A percentile compares a stretch with the other conserved stretches of the same genome.
Evolutionary conservation across 2,113 vertebrate genomes (phyloP).

Genomic region (Centropus unirufus): DNA sequence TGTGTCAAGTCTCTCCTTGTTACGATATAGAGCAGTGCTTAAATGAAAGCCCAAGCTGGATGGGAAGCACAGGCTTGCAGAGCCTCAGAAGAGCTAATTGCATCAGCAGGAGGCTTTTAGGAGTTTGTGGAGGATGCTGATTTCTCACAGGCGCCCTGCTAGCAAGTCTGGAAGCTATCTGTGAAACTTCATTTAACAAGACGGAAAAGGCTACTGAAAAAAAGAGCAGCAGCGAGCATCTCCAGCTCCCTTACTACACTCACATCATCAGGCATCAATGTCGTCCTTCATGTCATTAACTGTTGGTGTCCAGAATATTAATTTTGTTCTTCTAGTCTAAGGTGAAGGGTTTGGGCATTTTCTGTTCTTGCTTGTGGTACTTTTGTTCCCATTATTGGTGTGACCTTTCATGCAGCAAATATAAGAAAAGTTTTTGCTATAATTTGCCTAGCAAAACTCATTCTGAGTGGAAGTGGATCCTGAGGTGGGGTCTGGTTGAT

Average conservation of each 20-base stretch:
- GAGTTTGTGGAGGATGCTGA: background rate
- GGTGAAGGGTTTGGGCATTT: background rate
- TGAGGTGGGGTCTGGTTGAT: background rate
- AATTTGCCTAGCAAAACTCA: background rate
- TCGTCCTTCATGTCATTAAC: background rate
- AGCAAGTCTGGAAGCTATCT: background rate
- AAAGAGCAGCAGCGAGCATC: background rate
- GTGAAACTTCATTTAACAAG: background rate
- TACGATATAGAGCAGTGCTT: background rate
- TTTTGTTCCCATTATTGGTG: background rate
- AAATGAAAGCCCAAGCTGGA: background rate
- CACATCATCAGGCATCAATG: accelerated
- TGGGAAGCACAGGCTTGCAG: background rate
- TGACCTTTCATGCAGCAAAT: background rate
- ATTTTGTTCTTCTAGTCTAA: background rate
- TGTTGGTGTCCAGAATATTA: background rate
- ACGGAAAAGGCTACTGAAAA: background rate
- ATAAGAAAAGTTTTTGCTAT: background rate
- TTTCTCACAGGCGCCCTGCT: background rate
- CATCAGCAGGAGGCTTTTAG: background rate
- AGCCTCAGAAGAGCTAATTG: background rate
- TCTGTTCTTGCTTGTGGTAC: background rate
- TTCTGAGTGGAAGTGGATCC: background rate
- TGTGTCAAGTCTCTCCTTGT: background rate
- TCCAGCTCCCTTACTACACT: background rate